Evolutionary conservation across 1,140 invertebrate genomes (phyloP), one percentile per base, ranked within the genome.

Genomic region (Zaprionus taronus): DNA sequence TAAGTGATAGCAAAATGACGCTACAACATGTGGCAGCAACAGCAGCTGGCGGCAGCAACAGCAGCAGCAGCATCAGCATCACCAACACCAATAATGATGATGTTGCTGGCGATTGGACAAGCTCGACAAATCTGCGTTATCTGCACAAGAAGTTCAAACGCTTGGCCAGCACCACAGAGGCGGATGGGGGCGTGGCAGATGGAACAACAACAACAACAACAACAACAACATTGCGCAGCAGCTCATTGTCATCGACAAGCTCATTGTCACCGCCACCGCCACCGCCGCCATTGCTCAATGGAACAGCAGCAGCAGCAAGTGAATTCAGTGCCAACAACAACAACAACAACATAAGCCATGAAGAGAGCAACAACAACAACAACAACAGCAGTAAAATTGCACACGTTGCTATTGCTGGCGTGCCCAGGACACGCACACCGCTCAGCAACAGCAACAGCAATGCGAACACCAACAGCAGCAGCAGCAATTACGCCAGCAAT

Each of bases 121-220:
- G 74, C 41, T 95, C 95, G 94, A 95, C 94, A 93, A 95, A 95
- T 90, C 95, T 95, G 80, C 96, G 96, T 85, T 98, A 98, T 94
- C 94, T 97, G 93, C 97, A 98, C 92, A 98, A 98, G 92, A 98
- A 98, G 92, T 98, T 98, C 93, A 97, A 98, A 93, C 97, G 97
- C 92, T 95, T 97, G 94, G 95, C 96, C 76, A 96, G 96, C 94
- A 91, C 95, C 92, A 93, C 93, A 92, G 89, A 93, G 6, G 69
- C 79, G 14, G 91, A 92, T 47, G 63, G 41, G 7, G 41, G n/a
- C 6, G 41, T 74, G 82, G 86, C 80, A 92, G 63, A 78, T 73
- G 65, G 44, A 74, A 69, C 62, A 69, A 55, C 26, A 28, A 44
- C 63, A 67, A 57, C 93, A 65, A n/a, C 49, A 74, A 69, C 62